Percentiles rank a stretch among this genome's conserved stretches.
Evolutionary conservation across 2,113 vertebrate genomes (phyloP).

Genomic region (Girardinichthys multiradiatus): DNA sequence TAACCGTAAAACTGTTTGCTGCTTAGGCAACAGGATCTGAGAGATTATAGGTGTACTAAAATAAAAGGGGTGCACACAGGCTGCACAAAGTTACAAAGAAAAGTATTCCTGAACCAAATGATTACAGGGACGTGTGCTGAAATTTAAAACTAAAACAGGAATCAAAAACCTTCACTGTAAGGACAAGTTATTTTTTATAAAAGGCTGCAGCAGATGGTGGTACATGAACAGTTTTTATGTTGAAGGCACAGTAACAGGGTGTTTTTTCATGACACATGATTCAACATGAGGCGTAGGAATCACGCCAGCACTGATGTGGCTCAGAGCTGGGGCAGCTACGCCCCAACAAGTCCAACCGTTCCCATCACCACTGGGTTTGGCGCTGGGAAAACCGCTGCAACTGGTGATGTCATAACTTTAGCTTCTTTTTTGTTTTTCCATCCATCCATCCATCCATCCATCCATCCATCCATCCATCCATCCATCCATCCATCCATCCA

Average conservation of each 20-base stretch:
- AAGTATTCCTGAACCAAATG: neutral
- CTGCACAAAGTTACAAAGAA: neutral
- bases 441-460: no score
- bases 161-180: neutral
- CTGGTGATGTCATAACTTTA: constrained; percentile 36
- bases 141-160: neutral
- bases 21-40: constrained; percentile 68
- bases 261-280: constrained; percentile 38
- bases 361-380: constrained; percentile 24
- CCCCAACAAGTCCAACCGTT: constrained; percentile 45
- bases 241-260: constrained; percentile 17
- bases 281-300: constrained; percentile 43
- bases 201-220: constrained; percentile 33
- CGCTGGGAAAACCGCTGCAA: constrained; percentile 50
- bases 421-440: neutral
- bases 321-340: constrained; percentile 18
- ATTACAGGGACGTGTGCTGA: neutral
- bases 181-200: neutral
- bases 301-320: constrained; percentile 41
- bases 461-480: neutral
- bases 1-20: constrained; percentile 74
- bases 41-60: constrained; percentile 45
- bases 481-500: constrained; percentile 2
- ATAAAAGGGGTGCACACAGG: constrained; percentile 13
- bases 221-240: constrained; percentile 33